These are phyloP conservation scores for Cryptotis parvus DNA, from an alignment of 2,113 vertebrate species.

Conservation along the genomic window DNA sequence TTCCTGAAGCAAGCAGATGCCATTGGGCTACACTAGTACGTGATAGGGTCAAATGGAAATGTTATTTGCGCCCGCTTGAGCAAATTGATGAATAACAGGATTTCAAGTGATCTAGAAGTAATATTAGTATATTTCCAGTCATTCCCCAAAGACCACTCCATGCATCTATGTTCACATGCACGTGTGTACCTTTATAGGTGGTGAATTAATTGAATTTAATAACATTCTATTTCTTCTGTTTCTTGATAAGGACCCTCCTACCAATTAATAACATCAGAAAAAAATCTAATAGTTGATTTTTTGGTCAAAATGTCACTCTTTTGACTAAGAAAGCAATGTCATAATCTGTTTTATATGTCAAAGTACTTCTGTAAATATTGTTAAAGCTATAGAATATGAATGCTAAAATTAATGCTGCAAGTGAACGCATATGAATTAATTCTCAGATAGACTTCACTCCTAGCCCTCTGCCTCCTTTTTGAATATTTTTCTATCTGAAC, in stretches of 20 bases:
- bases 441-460: background rate
- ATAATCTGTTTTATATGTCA: conserved; percentile 45
- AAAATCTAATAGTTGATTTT: background rate
- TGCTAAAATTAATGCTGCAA: background rate
- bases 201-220: background rate
- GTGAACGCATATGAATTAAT: conserved; percentile 38
- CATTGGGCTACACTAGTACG: no score
- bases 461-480: background rate
- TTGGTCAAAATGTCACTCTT: conserved; percentile 60
- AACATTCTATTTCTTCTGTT: conserved; percentile 39
- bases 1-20: no score
- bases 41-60: no score
- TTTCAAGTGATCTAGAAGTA: no score
- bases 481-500: conserved; percentile 12
- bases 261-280: conserved; percentile 49
- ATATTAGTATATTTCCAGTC: background rate
- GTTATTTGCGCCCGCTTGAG: no score
- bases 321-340: conserved; percentile 20
- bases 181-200: background rate
- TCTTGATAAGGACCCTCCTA: conserved; percentile 19
- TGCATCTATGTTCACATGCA: background rate
- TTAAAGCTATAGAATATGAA: conserved; percentile 49
- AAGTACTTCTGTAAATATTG: background rate
- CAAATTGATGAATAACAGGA: no score
- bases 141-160: background rate